Percentiles rank a stretch among this genome's conserved stretches.
Conservation (phyloP, 2,888 invertebrate species). For the Erannis defoliaria region DNA sequence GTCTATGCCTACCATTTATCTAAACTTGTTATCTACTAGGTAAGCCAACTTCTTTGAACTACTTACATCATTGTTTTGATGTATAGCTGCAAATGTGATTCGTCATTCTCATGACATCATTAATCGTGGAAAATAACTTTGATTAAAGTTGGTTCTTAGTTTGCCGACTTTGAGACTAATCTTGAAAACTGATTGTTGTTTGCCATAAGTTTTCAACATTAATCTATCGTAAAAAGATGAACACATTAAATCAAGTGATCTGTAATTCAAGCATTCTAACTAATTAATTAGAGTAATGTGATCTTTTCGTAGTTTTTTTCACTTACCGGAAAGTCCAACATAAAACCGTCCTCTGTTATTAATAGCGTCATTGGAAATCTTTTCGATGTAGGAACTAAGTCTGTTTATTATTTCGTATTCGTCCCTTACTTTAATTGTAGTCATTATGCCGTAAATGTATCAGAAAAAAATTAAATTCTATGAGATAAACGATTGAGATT, state of each 20-base stretch:
- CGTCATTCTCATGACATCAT: slow-evolving; percentile 20
- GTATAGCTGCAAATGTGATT: slow-evolving; percentile 5
- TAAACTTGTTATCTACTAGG: too few relatives aligned
- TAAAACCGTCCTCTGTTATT: slow-evolving; percentile 88
- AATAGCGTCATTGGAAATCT: slow-evolving; percentile 89
- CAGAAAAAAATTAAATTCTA: not conserved
- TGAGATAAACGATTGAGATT: not conserved
- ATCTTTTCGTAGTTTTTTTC: not conserved
- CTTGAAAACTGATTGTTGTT: not conserved
- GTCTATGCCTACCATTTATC: too few relatives aligned
- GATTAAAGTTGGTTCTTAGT: not conserved
- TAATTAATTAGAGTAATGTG: not conserved
- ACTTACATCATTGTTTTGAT: not conserved
- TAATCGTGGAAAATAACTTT: slow-evolving; percentile 5
- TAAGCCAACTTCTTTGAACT: too few relatives aligned
- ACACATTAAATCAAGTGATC: not conserved
- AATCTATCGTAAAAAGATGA: not conserved
- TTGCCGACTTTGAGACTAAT: not conserved
- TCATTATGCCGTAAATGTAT: slow-evolving; percentile 73
- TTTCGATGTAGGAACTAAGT: slow-evolving; percentile 88
- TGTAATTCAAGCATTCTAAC: not conserved
- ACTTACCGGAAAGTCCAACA: slow-evolving; percentile 92
- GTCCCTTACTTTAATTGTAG: slow-evolving; percentile 76
- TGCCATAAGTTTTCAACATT: not conserved
- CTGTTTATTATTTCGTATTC: slow-evolving; percentile 87